Base-by-base conservation (phyloP, 2,888 invertebrate species). In the Megaustenia siamemsis region DNA sequence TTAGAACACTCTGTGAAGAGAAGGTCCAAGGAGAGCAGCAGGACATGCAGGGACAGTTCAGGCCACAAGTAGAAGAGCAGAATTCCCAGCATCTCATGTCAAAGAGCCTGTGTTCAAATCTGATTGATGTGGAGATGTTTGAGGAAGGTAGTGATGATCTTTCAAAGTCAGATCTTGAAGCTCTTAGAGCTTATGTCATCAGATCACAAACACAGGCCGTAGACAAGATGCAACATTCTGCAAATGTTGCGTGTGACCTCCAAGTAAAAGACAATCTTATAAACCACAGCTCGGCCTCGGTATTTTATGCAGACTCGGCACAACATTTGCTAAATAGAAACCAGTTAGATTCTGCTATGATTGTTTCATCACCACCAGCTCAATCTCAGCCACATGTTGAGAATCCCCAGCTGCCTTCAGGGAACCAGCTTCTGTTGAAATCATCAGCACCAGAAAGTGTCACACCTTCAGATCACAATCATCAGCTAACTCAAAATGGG, bases 1-100 rank as follows among this genome's bases (percentile, higher is more conserved):
- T 82, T 28, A 75, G 28, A 8, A 66, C 40, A 15, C 60, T 82
- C 49, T 45, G 82, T 28, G 75, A 63, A 49, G 18, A 24, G 15
- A 38, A 56, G n/a, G 38, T 35, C 1, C 1, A 10, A n/a, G n/a
- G 66, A 6, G 21, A 24, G 12, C 45, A 73, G 1, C 12, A 66
- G 5, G 4, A 28, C 35, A 38, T 28, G 63, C 78, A 78, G 43
- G 60, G 3, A 8, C 78, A 78, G 15, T 0, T 60, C 4, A 60
- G 15, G 21, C 15, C 38, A 18, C 75, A 75, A 1, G 18, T 35
- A 32, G 18, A 75, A n/a, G 49, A 28, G 28, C n/a, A 60, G 28
- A 28, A 63, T 5, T 63, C 63, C 15, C 32, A 32, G 21, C 69
- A 69, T 28, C 49, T 53, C 15, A 32, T 45, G 12, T n/a, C n/a